These are phyloP conservation scores for Steatocranus sp. DNA, from an alignment of 2,797 vertebrate species.

Conservation along the genomic window DNA sequence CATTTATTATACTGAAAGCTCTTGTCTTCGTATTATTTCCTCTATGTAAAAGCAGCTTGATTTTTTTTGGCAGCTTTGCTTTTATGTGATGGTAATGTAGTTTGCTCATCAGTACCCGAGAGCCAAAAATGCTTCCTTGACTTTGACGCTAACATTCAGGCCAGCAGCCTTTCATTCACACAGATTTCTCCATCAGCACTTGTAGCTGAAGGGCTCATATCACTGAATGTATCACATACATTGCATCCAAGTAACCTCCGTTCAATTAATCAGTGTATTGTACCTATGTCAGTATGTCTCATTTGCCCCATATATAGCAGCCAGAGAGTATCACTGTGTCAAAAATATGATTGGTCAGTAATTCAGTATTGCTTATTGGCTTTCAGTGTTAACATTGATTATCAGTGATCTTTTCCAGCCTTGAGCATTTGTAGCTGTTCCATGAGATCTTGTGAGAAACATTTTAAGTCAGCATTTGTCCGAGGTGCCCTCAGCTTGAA, in stretches of 20 bases:
- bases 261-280: background rate
- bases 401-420: background rate
- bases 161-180: background rate
- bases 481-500: background rate
- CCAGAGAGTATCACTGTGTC: background rate
- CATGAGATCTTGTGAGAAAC: background rate
- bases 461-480: background rate
- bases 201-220: background rate
- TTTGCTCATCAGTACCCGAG: conserved; percentile 13
- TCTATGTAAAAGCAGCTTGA: background rate
- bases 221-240: background rate
- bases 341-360: background rate
- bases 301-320: background rate
- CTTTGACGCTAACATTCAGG: background rate
- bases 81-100: conserved; percentile 20
- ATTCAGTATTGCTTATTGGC: background rate
- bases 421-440: background rate
- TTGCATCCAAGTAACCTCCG: background rate
- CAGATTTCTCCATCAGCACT: background rate
- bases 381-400: background rate
- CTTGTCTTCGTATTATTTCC: background rate
- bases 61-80: conserved; percentile 17
- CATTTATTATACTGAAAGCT: conserved; percentile 11
- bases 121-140: conserved; percentile 1
- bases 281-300: background rate